Conservation (phyloP, 2,113 vertebrate genomes). For the Ciconia stormi region DNA sequence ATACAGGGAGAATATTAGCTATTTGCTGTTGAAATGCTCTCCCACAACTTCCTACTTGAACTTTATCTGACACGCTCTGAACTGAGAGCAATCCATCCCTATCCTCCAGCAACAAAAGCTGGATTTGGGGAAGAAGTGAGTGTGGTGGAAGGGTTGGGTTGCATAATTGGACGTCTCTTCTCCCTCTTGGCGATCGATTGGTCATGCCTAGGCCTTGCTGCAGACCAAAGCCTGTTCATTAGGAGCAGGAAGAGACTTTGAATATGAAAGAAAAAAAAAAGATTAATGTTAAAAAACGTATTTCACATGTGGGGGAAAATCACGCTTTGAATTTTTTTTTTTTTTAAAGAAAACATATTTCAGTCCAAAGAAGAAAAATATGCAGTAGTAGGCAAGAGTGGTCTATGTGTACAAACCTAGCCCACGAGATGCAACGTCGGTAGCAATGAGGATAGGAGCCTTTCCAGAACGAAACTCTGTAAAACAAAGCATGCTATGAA, state of each 20-base stretch:
- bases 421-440: constrained; percentile 97
- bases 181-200: constrained; percentile 75
- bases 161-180: constrained; percentile 75
- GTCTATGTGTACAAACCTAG: constrained; percentile 92
- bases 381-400: constrained; percentile 69
- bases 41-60: constrained; percentile 37
- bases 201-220: constrained; percentile 83
- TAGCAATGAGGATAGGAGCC: constrained; percentile 97
- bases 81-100: constrained; percentile 66
- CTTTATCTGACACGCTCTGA: constrained; percentile 55
- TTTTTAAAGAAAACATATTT: constrained; percentile 51
- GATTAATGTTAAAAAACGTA: constrained; percentile 73
- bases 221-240: constrained; percentile 83
- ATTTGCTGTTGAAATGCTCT: constrained; percentile 52
- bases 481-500: constrained; percentile 64
- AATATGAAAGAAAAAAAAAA: constrained; percentile 77
- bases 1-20: constrained; percentile 17
- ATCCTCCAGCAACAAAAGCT: constrained; percentile 76
- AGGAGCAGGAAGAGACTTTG: constrained; percentile 81
- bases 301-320: constrained; percentile 70
- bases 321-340: constrained; percentile 64
- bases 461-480: constrained; percentile 96
- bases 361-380: constrained; percentile 72
- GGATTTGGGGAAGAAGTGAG: constrained; percentile 74
- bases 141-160: constrained; percentile 71